A percentile compares a stretch with the other conserved stretches of the same genome.
phyloP scores from a whole-genome alignment of 30 jellyfish, hydroid and myxozoan species.

The Chrysaora quinquecirrha region DNA sequence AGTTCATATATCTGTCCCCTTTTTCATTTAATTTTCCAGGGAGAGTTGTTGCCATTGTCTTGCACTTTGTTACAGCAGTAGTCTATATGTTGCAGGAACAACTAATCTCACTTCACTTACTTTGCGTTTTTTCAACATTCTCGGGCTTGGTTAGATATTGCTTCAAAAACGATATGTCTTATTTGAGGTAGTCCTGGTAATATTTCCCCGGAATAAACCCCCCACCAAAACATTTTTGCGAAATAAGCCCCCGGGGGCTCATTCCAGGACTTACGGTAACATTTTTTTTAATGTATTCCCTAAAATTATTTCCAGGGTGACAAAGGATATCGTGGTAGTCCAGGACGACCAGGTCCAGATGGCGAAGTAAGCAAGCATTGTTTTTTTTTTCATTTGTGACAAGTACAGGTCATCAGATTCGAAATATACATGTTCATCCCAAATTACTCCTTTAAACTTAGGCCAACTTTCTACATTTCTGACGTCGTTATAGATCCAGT shows the following conservation, averaged over 20 bases:
- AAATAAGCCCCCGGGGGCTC: too few relatives aligned
- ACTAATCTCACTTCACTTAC: too few relatives aligned
- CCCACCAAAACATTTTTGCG: neutral
- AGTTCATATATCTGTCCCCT: too few relatives aligned
- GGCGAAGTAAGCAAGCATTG: conserved; percentile 74
- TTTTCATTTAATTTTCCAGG: too few relatives aligned
- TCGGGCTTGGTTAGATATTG: too few relatives aligned
- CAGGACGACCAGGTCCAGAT: conserved; percentile 75
- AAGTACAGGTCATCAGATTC: neutral
- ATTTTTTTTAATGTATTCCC: neutral
- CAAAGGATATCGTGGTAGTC: conserved; percentile 67
- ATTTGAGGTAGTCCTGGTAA: neutral
- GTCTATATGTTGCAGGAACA: too few relatives aligned
- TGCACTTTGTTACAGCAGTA: too few relatives aligned
- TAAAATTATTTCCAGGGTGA: conserved; percentile 45
- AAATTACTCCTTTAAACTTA: neutral
- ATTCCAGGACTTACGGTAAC: neutral
- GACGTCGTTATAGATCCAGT: neutral
- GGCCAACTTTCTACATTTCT: neutral
- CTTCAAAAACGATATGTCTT: neutral
- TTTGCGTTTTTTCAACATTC: too few relatives aligned
- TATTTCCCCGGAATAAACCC: neutral
- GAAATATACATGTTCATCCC: neutral
- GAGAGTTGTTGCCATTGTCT: too few relatives aligned
- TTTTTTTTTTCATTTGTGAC: neutral